Base-by-base conservation (phyloP, 2,797 vertebrate species). In the Esox lucius region DNA sequence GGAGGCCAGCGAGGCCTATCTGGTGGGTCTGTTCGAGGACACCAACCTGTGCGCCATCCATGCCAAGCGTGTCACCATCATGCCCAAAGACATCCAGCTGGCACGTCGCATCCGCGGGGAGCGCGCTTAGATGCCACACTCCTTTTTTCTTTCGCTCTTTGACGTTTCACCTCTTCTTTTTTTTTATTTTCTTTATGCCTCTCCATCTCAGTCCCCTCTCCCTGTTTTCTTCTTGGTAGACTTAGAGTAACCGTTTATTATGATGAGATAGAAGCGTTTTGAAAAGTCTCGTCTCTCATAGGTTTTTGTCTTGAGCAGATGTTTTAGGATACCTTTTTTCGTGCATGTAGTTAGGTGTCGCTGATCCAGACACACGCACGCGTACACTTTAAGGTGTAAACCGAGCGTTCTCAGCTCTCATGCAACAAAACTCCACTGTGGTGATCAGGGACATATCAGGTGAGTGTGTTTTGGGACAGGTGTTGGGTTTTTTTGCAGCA, bases 71-170 rank as follows among this genome's bases (percentile, higher is more conserved):
- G 95, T 96, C 87, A 96, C 95, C 81, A 96, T 96, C 87, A 96
- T 97, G 96, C 95, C 96, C 80, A 96, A 96, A 91, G 96, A 97
- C 92, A 96, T 96, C 91, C 95, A 96, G 93, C 92, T 96, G 94
- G 95, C 96, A 1, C 94, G 95, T 0, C 96, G 96, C 80, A 96
- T 96, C 87, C 95, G 95, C 0, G 95, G 95, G 31, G 96, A 96
- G 87, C 93, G 95, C 0, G 95, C 95, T 79, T 96, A 92, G 72
- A 78, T 62, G 15, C 49, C 0, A 48, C 28, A 22, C 70, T n/a
- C 31, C 46, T 33, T 15, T 15, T 31, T 9, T 33, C 16, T 68
- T 73, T 46, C 7, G 24, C 70, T 68, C 66, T 67, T 9, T 69
- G 13, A 73, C 75, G 61, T 82, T 49, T 80, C 70, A 35, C 75